Conservation (phyloP, 1,140 invertebrate species). For the Acromyrmex echinatior region DNA sequence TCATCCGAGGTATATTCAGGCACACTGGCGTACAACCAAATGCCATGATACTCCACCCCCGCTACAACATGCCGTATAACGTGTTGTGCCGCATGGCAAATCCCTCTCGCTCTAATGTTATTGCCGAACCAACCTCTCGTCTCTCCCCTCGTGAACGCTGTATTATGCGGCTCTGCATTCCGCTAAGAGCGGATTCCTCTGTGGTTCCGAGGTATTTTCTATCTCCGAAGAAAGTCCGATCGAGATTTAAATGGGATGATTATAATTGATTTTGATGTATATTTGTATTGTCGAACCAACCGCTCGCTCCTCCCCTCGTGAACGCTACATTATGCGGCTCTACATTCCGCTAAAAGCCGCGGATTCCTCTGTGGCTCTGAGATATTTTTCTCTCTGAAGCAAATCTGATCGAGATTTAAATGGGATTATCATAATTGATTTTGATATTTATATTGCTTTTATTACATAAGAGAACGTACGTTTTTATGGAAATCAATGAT, state of each 20-base stretch:
- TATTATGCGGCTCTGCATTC: conserved; percentile 64
- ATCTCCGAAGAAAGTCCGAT: background rate
- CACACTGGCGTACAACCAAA: conserved; percentile 80
- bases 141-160: conserved; percentile 17
- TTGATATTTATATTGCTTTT: background rate
- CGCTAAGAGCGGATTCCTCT: conserved; percentile 31
- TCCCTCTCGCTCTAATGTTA: conserved; percentile 72
- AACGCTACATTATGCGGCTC: conserved; percentile 39
- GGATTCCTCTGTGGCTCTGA: background rate
- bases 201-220: conserved; percentile 18
- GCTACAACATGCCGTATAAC: conserved; percentile 67
- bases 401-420: conserved; percentile 29
- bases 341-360: conserved; percentile 60
- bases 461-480: background rate
- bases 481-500: background rate
- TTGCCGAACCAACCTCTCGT: conserved; percentile 60
- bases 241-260: conserved; percentile 34
- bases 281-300: conserved; percentile 59
- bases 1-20: conserved; percentile 75
- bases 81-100: conserved; percentile 57
- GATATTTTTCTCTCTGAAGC: conserved; percentile 18
- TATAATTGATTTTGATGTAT: background rate
- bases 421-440: background rate
- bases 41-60: conserved; percentile 72
- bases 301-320: conserved; percentile 24